phyloP scores from a whole-genome alignment of 1,140 invertebrate genomes.

The Tyrophagus putrescentiae region DNA sequence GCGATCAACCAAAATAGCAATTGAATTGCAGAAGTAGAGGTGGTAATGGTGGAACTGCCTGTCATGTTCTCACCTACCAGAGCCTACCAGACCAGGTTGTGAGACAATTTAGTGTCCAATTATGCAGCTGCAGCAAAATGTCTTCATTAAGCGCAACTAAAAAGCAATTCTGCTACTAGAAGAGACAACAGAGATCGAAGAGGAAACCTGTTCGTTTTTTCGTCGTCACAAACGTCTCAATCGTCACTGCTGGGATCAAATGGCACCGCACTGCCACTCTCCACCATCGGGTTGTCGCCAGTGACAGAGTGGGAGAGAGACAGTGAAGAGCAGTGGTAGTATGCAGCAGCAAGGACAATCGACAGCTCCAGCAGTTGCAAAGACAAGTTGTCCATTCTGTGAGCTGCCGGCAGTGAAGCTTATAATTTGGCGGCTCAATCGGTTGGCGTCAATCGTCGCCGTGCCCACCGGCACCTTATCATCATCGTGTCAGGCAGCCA shows the following conservation, averaged over 20 bases:
- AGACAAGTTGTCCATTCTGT: no score
- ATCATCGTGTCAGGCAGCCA: conserved; percentile 12
- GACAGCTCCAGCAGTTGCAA: no score
- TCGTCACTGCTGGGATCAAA: neutral
- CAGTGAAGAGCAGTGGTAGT: no score
- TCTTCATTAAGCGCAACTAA: conserved; percentile 9
- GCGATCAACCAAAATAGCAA: neutral
- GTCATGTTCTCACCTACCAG: conserved; percentile 2
- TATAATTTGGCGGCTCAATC: conserved; percentile 4
- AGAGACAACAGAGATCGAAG: no score
- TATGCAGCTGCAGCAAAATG: conserved; percentile 15
- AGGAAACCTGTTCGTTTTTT: no score
- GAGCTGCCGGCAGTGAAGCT: neutral
- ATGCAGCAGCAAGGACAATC: no score
- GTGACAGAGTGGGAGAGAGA: no score
- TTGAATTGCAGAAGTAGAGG: neutral
- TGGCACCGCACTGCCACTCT: neutral
- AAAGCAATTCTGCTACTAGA: no score
- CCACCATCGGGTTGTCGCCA: neutral
- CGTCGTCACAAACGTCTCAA: no score
- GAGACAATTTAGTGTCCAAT: conserved; percentile 7
- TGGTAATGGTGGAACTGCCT: no score
- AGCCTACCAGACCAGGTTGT: no score
- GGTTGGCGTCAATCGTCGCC: conserved; percentile 3
- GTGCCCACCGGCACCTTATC: conserved; percentile 1